phyloP scores from a whole-genome alignment of 2,888 invertebrate genomes.

The Cephus spinipes region DNA sequence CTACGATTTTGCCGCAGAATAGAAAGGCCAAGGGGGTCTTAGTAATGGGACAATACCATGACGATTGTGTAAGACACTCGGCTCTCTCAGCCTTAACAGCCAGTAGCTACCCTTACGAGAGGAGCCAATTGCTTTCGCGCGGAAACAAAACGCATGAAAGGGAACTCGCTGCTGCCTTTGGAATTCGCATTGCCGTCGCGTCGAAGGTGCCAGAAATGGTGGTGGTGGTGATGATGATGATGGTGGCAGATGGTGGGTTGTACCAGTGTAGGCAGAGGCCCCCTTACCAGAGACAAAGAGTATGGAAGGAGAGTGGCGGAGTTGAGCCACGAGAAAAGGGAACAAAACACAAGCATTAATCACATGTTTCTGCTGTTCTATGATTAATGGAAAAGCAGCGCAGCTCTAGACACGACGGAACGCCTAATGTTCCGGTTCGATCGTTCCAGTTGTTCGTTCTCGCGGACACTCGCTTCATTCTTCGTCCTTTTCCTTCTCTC shows the following conservation, averaged over 20 bases:
- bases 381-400: constrained; percentile 47
- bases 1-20: neutral
- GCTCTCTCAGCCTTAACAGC: constrained; percentile 3
- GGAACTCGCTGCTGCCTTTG: constrained; percentile 9
- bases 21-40: neutral
- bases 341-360: constrained; percentile 47
- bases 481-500: constrained; percentile 7
- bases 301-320: constrained; percentile 19
- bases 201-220: neutral
- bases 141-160: constrained; percentile 9
- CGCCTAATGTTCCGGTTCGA: constrained; percentile 47
- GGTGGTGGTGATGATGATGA: neutral
- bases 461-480: constrained; percentile 21
- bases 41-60: constrained; percentile 5
- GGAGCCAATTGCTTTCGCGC: neutral
- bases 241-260: neutral
- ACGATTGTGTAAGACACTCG: constrained; percentile 12
- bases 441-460: constrained; percentile 41
- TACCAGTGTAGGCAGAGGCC: neutral
- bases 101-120: neutral
- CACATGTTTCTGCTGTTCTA: constrained; percentile 47
- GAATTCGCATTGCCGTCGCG: neutral
- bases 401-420: constrained; percentile 3
- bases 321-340: constrained; percentile 10
- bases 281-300: neutral